These are phyloP conservation scores for Apostichopus californicus DNA, from an alignment of 35 echinoderm and acorn worm genomes.

Conservation along the genomic window DNA sequence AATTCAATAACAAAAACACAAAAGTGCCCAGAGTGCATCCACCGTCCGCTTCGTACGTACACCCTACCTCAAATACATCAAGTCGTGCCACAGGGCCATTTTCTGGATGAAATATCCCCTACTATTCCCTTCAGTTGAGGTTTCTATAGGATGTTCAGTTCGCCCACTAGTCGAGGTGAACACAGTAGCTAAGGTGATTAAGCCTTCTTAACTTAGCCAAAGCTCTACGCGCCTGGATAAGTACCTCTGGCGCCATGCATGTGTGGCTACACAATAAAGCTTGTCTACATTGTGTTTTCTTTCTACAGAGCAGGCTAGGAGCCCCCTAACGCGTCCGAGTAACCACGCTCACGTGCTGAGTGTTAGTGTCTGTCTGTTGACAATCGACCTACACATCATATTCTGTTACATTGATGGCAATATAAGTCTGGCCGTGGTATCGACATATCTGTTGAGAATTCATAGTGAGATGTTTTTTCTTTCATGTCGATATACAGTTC, in stretches of 20 bases:
- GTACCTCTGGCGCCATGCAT: slow-evolving; percentile 91
- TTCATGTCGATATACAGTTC: no score
- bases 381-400: neutral
- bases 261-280: slow-evolving; percentile 84
- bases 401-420: neutral
- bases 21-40: no score
- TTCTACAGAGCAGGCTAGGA: slow-evolving; percentile 52
- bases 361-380: neutral
- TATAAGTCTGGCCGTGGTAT: no score
- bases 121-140: neutral
- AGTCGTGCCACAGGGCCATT: slow-evolving; percentile 43
- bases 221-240: slow-evolving; percentile 80
- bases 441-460: no score
- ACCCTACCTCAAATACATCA: neutral
- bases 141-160: slow-evolving; percentile 22
- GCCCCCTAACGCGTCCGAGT: slow-evolving; percentile 37
- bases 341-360: neutral
- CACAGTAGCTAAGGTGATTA: slow-evolving; percentile 92
- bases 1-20: no score
- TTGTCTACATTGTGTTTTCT: slow-evolving; percentile 64
- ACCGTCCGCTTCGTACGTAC: no score
- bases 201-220: slow-evolving; percentile 48
- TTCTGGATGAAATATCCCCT: slow-evolving; percentile 21
- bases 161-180: slow-evolving; percentile 19
- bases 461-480: no score